Evolutionary conservation across 1,140 invertebrate genomes (phyloP), one percentile per base, ranked within the genome.

Genomic region (Drosophila pectinifera): DNA sequence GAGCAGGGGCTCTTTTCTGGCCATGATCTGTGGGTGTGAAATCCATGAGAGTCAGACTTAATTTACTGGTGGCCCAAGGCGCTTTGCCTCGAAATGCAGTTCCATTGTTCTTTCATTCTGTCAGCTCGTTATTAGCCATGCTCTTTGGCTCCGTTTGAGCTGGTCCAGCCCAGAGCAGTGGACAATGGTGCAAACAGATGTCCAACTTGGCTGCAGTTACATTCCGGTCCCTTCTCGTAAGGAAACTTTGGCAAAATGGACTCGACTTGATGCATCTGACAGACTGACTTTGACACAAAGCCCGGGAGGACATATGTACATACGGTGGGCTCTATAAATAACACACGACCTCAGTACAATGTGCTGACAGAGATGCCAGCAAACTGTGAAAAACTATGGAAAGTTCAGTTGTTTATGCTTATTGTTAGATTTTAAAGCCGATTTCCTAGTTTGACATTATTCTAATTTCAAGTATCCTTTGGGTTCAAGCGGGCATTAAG

Each of bases 251-350:
- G 63, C 24, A n/a, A 68, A 49, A 34, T 49, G 43, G 46, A 62
- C 69, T 73, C 34, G 70, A 62, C 72, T 65, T 72, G 69, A 59
- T 61, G 65, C 45, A 72, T 28, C 73, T 77, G 73, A 65, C 65
- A 67, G 82, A 67, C 79, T 86, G 83, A 83, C 65, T 83, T 79
- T 86, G 84, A 88, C 79, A 72, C 67, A 38, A 62, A 56, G 61
- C 59, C 39, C 55, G 14, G 34, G n/a, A 70, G 48, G 54, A 72
- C 38, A 43, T 48, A 31, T 46, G 48, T 34, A 7, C 48, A 51
- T 22, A 51, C 68, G 41, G 41, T 39, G 54, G 46, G 34, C 31
- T 59, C 80, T 80, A 84, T 83, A 80, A 80, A 80, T 84, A 83
- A 78, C 62, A 64, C 58, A 77, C 49, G 54, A 65, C 75, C 56